Evolutionary conservation across 2,888 invertebrate genomes (phyloP), one percentile per base, ranked within the genome.

Genomic region (Gymnoscelis rufifasciata): DNA sequence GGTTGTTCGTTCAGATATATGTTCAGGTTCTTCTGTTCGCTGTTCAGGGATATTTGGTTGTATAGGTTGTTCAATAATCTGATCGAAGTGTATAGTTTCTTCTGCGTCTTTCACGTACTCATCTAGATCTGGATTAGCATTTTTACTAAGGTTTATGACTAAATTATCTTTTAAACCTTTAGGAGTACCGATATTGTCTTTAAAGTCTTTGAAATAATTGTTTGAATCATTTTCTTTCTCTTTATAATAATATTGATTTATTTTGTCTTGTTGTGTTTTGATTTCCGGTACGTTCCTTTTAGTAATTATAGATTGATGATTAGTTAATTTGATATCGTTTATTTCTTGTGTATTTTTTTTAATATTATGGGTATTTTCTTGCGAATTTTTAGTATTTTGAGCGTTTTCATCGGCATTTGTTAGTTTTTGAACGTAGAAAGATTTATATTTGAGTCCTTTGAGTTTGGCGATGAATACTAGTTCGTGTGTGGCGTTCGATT

Each of bases 381-480:
- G n/a, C n/a, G n/a, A 40, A 37, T 1, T 53, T 52, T 0, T 47
- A 11, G 65, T 66, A n/a, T 71, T 56, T 3, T 59, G 56, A 0
- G 52, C 40, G 8, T 46, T 57, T 35, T 49, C 33, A 15, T 52
- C 51, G 2, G 40, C 7, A 24, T 56, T 47, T 0, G 41, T 27
- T 0, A 58, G 52, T 54, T 71, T 77, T 38, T 56, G 58, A 0
- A 93, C 67, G 56, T 90, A 92, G 57, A 90, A 93, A 0, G 92
- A 90, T 60, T 90, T 91, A 58, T 91, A 94, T 0, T 94, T 71
- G 0, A 94, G 82, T 0, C 94, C 93, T 1, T 95, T 64, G 2
- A 91, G 71, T 2, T 74, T 62, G 0, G 93, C 93, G n/a, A 89
- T 62, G 68, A 97, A 96, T 0, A 95, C 82, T 0, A 96, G 70